Evolutionary conservation across 1,140 invertebrate genomes (phyloP).

Genomic region (Archegozetes longisetosus): DNA sequence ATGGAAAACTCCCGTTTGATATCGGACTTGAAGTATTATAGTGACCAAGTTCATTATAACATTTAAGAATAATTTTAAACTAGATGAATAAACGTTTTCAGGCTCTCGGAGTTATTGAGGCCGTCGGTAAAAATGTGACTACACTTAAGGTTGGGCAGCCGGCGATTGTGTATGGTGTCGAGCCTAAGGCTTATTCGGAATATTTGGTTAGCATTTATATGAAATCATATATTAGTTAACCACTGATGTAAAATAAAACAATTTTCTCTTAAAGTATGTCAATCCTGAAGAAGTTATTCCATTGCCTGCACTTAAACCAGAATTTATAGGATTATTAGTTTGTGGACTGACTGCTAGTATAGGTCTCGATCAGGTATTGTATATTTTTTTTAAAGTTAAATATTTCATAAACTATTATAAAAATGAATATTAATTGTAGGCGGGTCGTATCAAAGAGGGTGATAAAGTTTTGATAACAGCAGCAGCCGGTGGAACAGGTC

Average conservation of each 20-base stretch:
- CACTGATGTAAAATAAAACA: not conserved
- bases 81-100: too few relatives aligned
- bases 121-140: constrained; percentile 15
- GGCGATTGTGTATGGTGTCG: constrained; percentile 23
- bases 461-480: constrained; percentile 32
- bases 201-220: constrained; percentile 3
- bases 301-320: constrained; percentile 5
- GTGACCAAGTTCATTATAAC: not conserved
- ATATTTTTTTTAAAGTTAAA: not conserved
- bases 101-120: constrained; percentile 9
- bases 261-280: not conserved
- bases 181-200: constrained; percentile 17
- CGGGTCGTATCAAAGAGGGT: constrained; percentile 19
- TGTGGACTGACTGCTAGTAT: constrained; percentile 9
- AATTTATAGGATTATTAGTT: constrained; percentile 2
- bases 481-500: constrained; percentile 28
- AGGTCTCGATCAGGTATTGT: not conserved
- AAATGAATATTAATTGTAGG: not conserved
- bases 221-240: not conserved
- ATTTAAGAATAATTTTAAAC: too few relatives aligned
- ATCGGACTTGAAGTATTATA: constrained; percentile 17
- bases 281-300: not conserved
- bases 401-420: not conserved
- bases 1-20: constrained; percentile 10
- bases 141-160: constrained; percentile 20